Evolutionary conservation across 2,888 invertebrate species (phyloP).

Genomic region (Caenorhabditis panamensis): DNA sequence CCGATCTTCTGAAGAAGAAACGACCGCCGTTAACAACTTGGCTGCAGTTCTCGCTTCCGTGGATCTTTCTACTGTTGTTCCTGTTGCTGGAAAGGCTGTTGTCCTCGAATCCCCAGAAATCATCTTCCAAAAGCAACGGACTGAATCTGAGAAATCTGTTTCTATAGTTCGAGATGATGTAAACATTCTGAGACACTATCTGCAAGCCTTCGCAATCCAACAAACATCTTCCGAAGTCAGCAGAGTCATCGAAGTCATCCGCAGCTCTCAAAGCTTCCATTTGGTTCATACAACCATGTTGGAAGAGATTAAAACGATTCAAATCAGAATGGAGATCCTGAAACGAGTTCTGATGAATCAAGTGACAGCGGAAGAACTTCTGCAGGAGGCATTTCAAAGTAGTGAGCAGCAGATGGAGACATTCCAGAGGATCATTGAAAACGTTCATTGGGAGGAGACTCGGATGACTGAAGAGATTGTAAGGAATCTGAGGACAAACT

Average conservation of each 20-base stretch:
- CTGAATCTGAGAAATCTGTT: not conserved
- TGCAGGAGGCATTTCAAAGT: slow-evolving; percentile 51
- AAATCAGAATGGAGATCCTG: slow-evolving; percentile 50
- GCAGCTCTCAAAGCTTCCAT: slow-evolving; percentile 42
- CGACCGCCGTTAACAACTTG: slow-evolving; percentile 14
- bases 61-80: slow-evolving; percentile 16
- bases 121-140: slow-evolving; percentile 3
- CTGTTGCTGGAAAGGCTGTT: not conserved
- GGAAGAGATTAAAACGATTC: slow-evolving; percentile 51
- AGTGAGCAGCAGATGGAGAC: slow-evolving; percentile 53
- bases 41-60: slow-evolving; percentile 26
- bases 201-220: slow-evolving; percentile 37
- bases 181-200: slow-evolving; percentile 35
- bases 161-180: slow-evolving; percentile 19
- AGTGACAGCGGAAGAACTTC: slow-evolving; percentile 36
- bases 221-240: slow-evolving; percentile 30
- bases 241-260: slow-evolving; percentile 31
- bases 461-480: slow-evolving; percentile 39
- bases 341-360: slow-evolving; percentile 44
- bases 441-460: slow-evolving; percentile 47
- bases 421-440: slow-evolving; percentile 46
- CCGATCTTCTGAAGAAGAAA: slow-evolving; percentile 25
- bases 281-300: slow-evolving; percentile 41
- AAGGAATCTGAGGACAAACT: slow-evolving; percentile 34
- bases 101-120: not conserved